Percentiles rank a stretch among this genome's conserved stretches.
These are phyloP conservation scores for Agrotis puta DNA, from an alignment of 2,888 invertebrate genomes.

Conservation along the genomic window DNA sequence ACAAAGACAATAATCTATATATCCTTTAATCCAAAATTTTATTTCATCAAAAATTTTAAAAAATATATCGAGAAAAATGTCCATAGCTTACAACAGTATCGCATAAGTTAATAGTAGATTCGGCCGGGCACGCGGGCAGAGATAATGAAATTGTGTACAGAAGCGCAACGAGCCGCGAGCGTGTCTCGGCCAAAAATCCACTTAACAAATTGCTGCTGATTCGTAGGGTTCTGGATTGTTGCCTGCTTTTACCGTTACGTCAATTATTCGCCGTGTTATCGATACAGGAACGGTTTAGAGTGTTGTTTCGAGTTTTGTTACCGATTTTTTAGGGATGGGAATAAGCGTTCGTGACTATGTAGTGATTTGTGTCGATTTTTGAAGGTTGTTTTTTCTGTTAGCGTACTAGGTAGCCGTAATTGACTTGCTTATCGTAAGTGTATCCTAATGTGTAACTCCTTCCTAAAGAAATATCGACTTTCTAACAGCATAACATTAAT, in stretches of 20 bases:
- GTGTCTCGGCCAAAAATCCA: slow-evolving; percentile 91
- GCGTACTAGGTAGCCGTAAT: no score
- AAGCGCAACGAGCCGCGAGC: slow-evolving; percentile 90
- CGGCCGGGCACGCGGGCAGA: slow-evolving; percentile 85
- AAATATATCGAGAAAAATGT: slow-evolving; percentile 73
- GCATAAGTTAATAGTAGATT: slow-evolving; percentile 88
- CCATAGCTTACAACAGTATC: slow-evolving; percentile 84
- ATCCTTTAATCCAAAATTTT: background rate
- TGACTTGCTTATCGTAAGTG: no score
- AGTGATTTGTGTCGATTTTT: background rate
- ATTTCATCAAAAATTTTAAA: slow-evolving; percentile 3
- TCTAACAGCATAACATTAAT: background rate
- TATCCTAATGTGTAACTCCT: no score
- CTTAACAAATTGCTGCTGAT: slow-evolving; percentile 92
- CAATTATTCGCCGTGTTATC: slow-evolving; percentile 88
- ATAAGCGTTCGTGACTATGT: slow-evolving; percentile 1
- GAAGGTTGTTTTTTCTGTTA: no score
- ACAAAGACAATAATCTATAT: background rate
- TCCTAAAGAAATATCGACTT: background rate
- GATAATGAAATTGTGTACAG: slow-evolving; percentile 91
- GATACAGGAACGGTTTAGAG: slow-evolving; percentile 81
- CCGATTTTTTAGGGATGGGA: slow-evolving; percentile 55
- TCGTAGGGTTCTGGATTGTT: slow-evolving; percentile 91
- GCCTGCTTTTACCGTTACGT: slow-evolving; percentile 88
- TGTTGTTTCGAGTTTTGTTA: slow-evolving; percentile 66